A percentile compares a stretch with the other conserved stretches of the same genome.
These are phyloP conservation scores for Tenthredo amoena DNA, from an alignment of 2,888 invertebrate genomes.

Conservation along the genomic window DNA sequence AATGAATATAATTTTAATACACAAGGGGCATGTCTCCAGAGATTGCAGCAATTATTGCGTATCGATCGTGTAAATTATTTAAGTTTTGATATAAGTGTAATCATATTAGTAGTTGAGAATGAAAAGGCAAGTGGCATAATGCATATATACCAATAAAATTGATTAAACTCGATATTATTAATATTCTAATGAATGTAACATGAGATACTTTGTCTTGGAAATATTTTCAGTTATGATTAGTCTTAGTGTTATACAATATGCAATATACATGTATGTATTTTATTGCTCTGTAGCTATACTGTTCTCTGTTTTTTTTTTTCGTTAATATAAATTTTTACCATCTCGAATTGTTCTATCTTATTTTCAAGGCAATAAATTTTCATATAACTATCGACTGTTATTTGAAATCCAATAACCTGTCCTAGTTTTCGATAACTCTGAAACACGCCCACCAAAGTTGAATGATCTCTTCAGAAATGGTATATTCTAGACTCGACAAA, in stretches of 20 bases:
- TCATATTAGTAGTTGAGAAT: neutral
- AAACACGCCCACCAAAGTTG: neutral
- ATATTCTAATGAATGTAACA: neutral
- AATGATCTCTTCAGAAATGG: neutral
- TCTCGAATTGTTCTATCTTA: neutral
- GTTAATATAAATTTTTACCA: neutral
- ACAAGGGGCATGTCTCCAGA: neutral
- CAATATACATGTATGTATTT: neutral
- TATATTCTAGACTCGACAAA: too few species aligned
- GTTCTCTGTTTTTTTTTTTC: too few species aligned
- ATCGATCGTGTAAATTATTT: neutral
- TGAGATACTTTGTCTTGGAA: neutral
- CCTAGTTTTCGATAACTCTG: neutral
- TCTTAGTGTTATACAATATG: neutral
- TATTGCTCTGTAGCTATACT: neutral
- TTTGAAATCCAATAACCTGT: slow-evolving; percentile 8
- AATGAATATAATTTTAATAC: neutral
- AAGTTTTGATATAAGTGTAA: neutral
- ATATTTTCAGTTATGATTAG: neutral
- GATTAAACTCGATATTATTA: neutral
- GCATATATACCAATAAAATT: neutral
- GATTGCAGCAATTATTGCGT: neutral
- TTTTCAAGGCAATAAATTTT: slow-evolving; percentile 15
- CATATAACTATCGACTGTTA: neutral
- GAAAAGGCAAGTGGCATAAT: neutral